Conservation (phyloP, 2,113 vertebrate species). For the Cnemophilus loriae region DNA sequence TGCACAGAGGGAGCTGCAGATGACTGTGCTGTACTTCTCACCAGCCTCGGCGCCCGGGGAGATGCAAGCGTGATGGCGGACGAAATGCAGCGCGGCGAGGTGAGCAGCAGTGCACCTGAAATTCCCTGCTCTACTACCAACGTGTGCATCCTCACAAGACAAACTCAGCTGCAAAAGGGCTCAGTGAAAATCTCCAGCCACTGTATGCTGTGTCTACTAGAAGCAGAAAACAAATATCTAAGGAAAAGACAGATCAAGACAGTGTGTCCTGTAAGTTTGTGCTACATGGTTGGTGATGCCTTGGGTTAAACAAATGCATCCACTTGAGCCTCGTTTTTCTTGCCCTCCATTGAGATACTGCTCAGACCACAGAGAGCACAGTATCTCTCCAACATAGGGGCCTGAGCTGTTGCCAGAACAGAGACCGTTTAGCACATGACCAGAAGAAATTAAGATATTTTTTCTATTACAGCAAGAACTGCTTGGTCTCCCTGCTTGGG, state of each 20-base stretch:
- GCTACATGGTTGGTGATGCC: background rate
- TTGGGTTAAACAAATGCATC: background rate
- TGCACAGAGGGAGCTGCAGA: background rate
- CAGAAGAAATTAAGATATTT: background rate
- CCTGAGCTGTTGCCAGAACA: background rate
- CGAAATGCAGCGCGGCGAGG: fast-evolving
- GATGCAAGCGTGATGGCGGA: fast-evolving
- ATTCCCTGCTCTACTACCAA: background rate
- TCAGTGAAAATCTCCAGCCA: background rate
- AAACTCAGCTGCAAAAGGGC: background rate
- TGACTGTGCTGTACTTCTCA: background rate
- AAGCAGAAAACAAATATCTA: background rate
- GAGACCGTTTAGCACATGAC: background rate
- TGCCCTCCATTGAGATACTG: background rate
- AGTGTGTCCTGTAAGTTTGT: background rate
- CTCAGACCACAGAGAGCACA: background rate
- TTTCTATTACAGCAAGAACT: background rate
- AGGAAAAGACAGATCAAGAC: background rate
- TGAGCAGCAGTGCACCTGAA: background rate
- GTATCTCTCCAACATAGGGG: background rate
- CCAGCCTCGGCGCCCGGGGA: fast-evolving
- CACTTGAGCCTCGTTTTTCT: background rate
- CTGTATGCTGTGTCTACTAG: background rate
- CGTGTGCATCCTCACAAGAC: background rate
- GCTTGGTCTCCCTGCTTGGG: background rate